Conservation (phyloP, 2,888 invertebrate species). For the Cheilosia vulpina region DNA sequence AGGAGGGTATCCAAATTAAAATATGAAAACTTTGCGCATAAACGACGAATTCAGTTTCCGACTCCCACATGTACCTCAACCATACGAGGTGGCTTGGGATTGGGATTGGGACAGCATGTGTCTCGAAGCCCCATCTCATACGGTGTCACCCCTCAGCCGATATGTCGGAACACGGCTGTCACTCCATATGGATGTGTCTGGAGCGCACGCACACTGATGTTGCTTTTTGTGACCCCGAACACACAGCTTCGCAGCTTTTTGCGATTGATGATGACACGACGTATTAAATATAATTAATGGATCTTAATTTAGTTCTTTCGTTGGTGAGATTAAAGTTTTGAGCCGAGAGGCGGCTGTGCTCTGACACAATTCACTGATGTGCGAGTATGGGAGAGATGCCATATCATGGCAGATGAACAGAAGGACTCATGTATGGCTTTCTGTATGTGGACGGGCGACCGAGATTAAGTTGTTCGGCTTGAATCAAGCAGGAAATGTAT, state of each 20-base stretch:
- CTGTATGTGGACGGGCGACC: slow-evolving; percentile 23
- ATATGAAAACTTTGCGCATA: slow-evolving; percentile 69
- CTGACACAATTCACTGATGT: slow-evolving; percentile 52
- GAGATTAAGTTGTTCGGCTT: slow-evolving; percentile 41
- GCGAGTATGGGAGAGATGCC: slow-evolving; percentile 3
- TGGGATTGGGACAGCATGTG: slow-evolving; percentile 31
- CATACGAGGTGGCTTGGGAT: slow-evolving; percentile 39
- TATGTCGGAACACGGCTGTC: slow-evolving; percentile 25
- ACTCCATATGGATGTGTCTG: neutral
- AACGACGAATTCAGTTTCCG: slow-evolving; percentile 38
- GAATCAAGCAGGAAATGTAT: slow-evolving; percentile 37
- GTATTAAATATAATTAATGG: slow-evolving; percentile 72
- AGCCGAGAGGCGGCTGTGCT: slow-evolving; percentile 51
- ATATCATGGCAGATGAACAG: neutral
- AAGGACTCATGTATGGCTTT: slow-evolving; percentile 30
- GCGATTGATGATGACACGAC: slow-evolving; percentile 72
- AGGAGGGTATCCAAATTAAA: slow-evolving; percentile 69
- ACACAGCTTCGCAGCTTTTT: slow-evolving; percentile 57
- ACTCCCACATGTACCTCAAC: slow-evolving; percentile 55
- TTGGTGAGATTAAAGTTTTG: slow-evolving; percentile 70
- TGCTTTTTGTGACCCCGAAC: slow-evolving; percentile 3
- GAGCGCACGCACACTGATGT: slow-evolving; percentile 16
- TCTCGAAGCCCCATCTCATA: slow-evolving; percentile 18
- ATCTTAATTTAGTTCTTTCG: slow-evolving; percentile 73
- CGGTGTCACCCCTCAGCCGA: neutral